phyloP scores from a whole-genome alignment of 1,140 invertebrate species.

The Dinoponera quadriceps region DNA sequence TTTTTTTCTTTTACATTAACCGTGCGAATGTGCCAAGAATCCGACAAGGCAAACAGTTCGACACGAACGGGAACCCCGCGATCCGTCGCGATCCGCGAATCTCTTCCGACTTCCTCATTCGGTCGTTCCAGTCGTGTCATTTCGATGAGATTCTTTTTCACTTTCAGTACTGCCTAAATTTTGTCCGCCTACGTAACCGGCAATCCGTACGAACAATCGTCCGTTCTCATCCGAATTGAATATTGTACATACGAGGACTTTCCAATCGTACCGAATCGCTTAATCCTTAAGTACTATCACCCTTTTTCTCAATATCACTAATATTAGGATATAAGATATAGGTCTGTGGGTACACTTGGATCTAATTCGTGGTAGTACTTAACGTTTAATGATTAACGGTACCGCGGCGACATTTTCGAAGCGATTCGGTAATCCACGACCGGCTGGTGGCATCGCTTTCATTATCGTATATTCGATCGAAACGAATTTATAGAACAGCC shows the following conservation, averaged over 20 bases:
- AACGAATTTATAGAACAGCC: background rate
- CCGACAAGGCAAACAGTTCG: slow-evolving; percentile 47
- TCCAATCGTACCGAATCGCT: background rate
- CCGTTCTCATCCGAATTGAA: too few relatives aligned
- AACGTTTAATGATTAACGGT: slow-evolving; percentile 27
- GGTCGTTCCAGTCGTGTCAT: slow-evolving; percentile 13
- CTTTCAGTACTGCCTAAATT: background rate
- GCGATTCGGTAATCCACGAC: background rate
- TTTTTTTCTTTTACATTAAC: background rate
- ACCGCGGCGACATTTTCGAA: background rate
- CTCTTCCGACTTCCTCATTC: slow-evolving; percentile 35
- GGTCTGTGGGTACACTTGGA: slow-evolving; percentile 9
- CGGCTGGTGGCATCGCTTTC: too few relatives aligned
- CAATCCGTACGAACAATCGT: background rate
- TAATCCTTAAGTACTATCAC: slow-evolving; percentile 25
- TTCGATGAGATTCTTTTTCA: slow-evolving; percentile 10
- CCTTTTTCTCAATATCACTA: slow-evolving; percentile 1
- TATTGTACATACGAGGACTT: too few relatives aligned
- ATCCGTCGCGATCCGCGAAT: background rate
- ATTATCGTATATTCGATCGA: too few relatives aligned
- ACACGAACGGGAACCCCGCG: slow-evolving; percentile 1
- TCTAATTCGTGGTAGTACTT: slow-evolving; percentile 28
- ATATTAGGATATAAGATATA: slow-evolving; percentile 11
- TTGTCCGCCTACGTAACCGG: background rate
- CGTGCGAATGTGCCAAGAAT: slow-evolving; percentile 51